These are phyloP conservation scores for Ceratina japonica DNA, from an alignment of 1,140 invertebrate species.

Conservation along the genomic window DNA sequence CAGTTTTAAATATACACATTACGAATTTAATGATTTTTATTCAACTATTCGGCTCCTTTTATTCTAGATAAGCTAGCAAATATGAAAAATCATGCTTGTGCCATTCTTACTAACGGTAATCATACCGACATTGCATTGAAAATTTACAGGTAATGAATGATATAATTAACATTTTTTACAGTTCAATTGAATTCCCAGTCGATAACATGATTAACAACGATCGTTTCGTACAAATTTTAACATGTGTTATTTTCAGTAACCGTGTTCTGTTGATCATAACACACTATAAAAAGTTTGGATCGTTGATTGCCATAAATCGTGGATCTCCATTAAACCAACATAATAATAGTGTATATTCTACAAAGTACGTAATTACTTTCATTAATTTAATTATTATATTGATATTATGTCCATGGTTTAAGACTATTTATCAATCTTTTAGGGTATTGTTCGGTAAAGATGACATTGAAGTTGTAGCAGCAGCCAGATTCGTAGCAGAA, in stretches of 20 bases:
- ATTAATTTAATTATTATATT: background rate
- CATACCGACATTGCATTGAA: slow-evolving; percentile 76
- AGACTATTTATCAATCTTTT: slow-evolving; percentile 66
- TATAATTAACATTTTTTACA: background rate
- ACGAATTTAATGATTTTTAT: background rate
- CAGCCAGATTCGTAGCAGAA: slow-evolving; percentile 84
- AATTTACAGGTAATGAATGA: slow-evolving; percentile 72
- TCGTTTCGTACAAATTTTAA: background rate
- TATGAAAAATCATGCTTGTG: slow-evolving; percentile 66
- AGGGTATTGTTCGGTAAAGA: slow-evolving; percentile 85
- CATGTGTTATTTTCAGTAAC: slow-evolving; percentile 80
- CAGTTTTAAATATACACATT: background rate
- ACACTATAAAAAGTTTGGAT: slow-evolving; percentile 85
- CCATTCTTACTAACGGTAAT: slow-evolving; percentile 69
- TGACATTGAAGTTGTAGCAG: slow-evolving; percentile 82
- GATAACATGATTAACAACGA: background rate
- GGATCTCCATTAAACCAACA: slow-evolving; percentile 75
- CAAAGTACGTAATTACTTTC: slow-evolving; percentile 70
- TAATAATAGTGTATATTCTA: slow-evolving; percentile 69
- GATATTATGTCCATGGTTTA: background rate
- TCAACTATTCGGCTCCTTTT: background rate
- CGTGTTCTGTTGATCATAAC: slow-evolving; percentile 83
- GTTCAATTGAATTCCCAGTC: background rate
- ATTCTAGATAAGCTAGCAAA: slow-evolving; percentile 27
- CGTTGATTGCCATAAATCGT: slow-evolving; percentile 81